Conservation (phyloP, 1,140 invertebrate species). For the Bathynomus jamesi region DNA sequence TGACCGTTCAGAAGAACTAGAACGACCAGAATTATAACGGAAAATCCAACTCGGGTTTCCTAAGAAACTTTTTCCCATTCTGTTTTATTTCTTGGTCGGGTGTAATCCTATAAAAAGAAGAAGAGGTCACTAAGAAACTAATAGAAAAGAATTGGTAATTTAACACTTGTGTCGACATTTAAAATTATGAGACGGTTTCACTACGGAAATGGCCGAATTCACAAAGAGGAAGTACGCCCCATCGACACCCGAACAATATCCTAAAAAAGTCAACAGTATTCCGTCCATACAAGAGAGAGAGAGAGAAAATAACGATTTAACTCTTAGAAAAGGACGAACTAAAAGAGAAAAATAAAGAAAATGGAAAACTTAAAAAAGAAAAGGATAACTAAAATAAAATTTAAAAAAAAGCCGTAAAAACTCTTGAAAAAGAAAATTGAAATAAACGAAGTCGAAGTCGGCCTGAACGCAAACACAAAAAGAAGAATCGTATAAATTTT, state of each 20-base stretch:
- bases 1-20: too few species aligned
- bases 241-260: background rate
- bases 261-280: background rate
- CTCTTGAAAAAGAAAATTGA: too few species aligned
- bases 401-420: too few species aligned
- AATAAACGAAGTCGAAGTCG: too few species aligned
- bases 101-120: background rate
- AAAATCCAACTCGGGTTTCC: too few species aligned
- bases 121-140: background rate
- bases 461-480: too few species aligned
- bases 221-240: background rate
- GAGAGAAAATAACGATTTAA: background rate
- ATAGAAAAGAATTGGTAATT: background rate
- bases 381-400: too few species aligned
- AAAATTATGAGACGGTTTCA: background rate
- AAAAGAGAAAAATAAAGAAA: background rate
- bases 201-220: background rate
- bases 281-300: background rate
- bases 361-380: too few species aligned
- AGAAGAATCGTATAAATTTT: too few species aligned
- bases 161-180: background rate
- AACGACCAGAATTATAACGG: too few species aligned
- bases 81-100: background rate
- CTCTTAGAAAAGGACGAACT: background rate
- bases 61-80: background rate